Evolutionary conservation across 1,140 invertebrate genomes (phyloP).

Genomic region (Acromyrmex echinatior): DNA sequence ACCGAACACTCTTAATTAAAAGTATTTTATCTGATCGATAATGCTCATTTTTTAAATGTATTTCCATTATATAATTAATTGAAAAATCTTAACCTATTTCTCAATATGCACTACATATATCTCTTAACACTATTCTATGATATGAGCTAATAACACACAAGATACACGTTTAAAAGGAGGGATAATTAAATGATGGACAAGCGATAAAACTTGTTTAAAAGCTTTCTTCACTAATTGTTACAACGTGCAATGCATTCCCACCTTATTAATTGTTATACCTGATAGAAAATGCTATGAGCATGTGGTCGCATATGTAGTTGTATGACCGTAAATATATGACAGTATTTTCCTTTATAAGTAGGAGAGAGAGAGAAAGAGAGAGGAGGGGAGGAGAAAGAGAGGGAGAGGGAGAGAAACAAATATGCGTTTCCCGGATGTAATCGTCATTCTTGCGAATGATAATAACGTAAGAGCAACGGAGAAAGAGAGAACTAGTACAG

Average conservation of each 20-base stretch:
- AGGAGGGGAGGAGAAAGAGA: no score
- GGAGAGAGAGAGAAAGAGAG: no score
- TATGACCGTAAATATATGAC: conserved; percentile 60
- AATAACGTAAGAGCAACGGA: conserved; percentile 16
- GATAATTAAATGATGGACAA: conserved; percentile 12
- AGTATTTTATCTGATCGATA: background rate
- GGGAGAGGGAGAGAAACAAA: conserved; percentile 1
- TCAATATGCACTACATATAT: background rate
- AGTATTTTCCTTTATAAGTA: conserved; percentile 57
- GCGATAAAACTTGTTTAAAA: conserved; percentile 23
- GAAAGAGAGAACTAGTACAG: conserved; percentile 74
- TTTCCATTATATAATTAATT: background rate
- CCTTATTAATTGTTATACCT: conserved; percentile 71
- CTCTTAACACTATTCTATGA: background rate
- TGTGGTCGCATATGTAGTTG: conserved; percentile 60
- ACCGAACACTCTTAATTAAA: background rate
- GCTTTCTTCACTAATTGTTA: conserved; percentile 58
- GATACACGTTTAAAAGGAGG: background rate
- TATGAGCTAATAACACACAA: background rate
- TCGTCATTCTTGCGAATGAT: conserved; percentile 55
- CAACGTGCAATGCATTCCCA: conserved; percentile 31
- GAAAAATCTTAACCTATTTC: background rate
- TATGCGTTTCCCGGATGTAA: conserved; percentile 76
- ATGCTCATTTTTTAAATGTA: background rate
- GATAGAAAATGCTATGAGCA: conserved; percentile 66